Base-by-base conservation (phyloP, 2,888 invertebrate species). In the Pardosa pseudoannulata region DNA sequence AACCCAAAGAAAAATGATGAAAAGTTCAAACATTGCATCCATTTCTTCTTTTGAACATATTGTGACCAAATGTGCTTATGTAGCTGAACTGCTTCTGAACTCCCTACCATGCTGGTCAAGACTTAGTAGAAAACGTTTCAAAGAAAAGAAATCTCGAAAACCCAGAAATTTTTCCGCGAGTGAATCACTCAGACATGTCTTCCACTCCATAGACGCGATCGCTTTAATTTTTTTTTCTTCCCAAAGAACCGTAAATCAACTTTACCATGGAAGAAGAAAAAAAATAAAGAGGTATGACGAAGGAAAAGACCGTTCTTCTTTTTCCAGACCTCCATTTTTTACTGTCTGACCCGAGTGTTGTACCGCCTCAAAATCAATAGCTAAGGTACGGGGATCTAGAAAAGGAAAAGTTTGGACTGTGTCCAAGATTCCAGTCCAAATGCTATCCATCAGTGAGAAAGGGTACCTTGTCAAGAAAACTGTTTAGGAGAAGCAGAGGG, bases 361-460 rank as follows among this genome's bases (percentile, higher is more conserved):
- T 23, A 23, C 19, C 56, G 19, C 56, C 23, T 56, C 23, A 56
- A 56, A 56, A 56, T 56, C 56, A 56, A 56, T 56, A 56, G 56
- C 23, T 1, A 56, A 56, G 56, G 56, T 56, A 56, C 56, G 19
- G 23, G 23, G 11, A 23, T 23, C 23, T 1, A 23, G 23, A 23
- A 23, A 19, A 23, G 56, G 56, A 56, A 56, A 46, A 56, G 19
- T 73, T 85, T 85, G 83, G 83, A 85, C 36, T 39, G 36, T 72
- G 72, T 78, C 83, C 83, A 85, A 85, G 67, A 85, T 62, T 64
- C 67, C 19, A 36, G 78, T 36, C 29, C 72, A 31, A 23, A 28
- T 56, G 50, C 78, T 85, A 85, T 85, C 78, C 72, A 85, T 85
- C 83, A 85, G 72, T 50, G 28, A 36, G 62, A 36, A 76, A 72